phyloP scores from a whole-genome alignment of 2,797 vertebrate genomes.

The Onychomys torridus region DNA sequence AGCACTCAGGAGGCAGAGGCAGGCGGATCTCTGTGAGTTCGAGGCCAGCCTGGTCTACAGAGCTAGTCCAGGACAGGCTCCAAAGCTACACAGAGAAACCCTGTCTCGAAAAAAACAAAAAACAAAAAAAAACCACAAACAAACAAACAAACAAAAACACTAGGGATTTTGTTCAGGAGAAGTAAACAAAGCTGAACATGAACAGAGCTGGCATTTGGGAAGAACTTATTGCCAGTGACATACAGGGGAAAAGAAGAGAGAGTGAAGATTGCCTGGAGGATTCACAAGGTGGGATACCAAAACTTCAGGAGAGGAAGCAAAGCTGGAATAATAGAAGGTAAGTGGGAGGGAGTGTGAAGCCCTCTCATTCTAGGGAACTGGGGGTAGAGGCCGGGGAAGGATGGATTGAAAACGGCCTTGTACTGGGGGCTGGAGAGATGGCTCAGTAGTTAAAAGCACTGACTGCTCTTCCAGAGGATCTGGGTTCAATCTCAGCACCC shows the following conservation, averaged over 20 bases:
- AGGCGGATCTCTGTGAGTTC: too few relatives aligned
- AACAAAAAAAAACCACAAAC: too few relatives aligned
- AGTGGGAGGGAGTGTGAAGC: neutral
- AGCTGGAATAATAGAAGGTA: neutral
- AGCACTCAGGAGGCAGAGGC: too few relatives aligned
- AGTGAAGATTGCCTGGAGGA: neutral
- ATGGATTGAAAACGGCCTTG: neutral
- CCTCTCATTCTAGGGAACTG: neutral
- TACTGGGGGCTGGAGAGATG: neutral
- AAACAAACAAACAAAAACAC: too few relatives aligned
- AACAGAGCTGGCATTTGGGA: neutral
- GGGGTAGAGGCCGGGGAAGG: neutral
- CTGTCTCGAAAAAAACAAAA: too few relatives aligned
- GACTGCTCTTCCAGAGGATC: neutral
- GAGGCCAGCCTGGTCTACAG: too few relatives aligned
- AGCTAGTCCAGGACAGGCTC: too few relatives aligned
- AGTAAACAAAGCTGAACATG: neutral
- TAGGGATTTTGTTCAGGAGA: neutral
- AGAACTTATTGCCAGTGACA: neutral
- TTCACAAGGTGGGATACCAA: neutral
- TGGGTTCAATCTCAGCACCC: neutral
- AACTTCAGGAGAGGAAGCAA: neutral
- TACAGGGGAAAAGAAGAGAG: neutral
- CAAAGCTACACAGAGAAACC: too few relatives aligned
- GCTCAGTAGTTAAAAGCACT: neutral